These are phyloP conservation scores for Melangyna quadrimaculata DNA, from an alignment of 2,888 invertebrate genomes.

Conservation along the genomic window DNA sequence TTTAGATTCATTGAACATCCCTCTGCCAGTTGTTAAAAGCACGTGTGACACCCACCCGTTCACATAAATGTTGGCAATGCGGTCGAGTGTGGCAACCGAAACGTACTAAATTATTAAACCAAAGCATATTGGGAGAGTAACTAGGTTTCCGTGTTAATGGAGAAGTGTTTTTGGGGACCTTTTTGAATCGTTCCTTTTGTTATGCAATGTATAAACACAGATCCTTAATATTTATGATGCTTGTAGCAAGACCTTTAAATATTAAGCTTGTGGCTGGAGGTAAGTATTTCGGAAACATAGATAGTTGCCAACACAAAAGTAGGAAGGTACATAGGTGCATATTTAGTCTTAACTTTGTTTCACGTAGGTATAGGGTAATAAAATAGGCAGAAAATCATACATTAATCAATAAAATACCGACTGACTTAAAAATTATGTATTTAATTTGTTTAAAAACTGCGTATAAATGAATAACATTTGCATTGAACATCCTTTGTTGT, in stretches of 20 bases:
- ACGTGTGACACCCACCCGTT: background rate
- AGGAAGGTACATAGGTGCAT: background rate
- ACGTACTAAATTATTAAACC: constrained; percentile 7
- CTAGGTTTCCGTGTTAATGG: constrained; percentile 13
- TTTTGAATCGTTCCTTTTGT: background rate
- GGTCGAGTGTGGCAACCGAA: constrained; percentile 17
- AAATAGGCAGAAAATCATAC: background rate
- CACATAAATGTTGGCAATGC: background rate
- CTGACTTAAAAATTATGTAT: background rate
- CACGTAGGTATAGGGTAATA: background rate
- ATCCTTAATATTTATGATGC: constrained; percentile 4
- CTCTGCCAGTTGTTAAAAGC: background rate
- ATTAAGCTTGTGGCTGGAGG: background rate
- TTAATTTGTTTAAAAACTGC: background rate
- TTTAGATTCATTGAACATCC: background rate
- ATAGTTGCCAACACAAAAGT: background rate
- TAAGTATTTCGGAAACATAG: background rate
- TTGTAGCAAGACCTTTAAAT: background rate
- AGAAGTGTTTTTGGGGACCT: background rate
- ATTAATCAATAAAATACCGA: background rate
- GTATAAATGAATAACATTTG: too few relatives aligned
- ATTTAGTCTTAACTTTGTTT: background rate
- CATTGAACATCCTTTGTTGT: too few relatives aligned
- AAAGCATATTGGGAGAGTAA: constrained; percentile 1
- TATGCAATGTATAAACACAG: background rate